These are phyloP conservation scores for Mesoligia furuncula DNA, from an alignment of 2,888 invertebrate genomes.

Conservation along the genomic window DNA sequence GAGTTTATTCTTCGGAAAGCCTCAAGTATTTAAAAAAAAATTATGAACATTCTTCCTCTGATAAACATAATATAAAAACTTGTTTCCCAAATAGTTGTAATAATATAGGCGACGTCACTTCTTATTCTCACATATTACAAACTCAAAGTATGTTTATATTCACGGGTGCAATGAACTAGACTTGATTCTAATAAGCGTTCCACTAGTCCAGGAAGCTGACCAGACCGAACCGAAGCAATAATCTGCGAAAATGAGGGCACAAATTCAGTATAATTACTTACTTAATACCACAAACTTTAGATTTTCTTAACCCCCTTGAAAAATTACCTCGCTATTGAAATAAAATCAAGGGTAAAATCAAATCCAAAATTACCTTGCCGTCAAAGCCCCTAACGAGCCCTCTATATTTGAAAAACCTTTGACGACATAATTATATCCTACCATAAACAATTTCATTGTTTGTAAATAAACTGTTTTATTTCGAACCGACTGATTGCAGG, in stretches of 20 bases:
- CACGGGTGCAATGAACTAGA: slow-evolving; percentile 34
- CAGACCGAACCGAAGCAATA: slow-evolving; percentile 24
- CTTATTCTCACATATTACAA: not conserved
- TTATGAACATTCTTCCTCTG: not conserved
- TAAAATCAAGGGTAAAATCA: slow-evolving; percentile 34
- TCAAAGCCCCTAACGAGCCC: slow-evolving; percentile 15
- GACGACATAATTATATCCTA: slow-evolving; percentile 51
- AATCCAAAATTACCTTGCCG: slow-evolving; percentile 5
- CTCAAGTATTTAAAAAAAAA: no score
- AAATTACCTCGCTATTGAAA: slow-evolving; percentile 33
- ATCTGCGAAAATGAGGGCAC: not conserved
- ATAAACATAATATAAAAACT: not conserved
- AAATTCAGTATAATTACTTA: slow-evolving; percentile 24
- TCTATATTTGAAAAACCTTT: slow-evolving; percentile 33
- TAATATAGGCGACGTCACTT: slow-evolving; percentile 5
- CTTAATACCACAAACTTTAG: slow-evolving; percentile 3
- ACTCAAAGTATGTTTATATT: slow-evolving; percentile 13
- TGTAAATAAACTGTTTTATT: slow-evolving; percentile 44
- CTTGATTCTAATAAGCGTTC: slow-evolving; percentile 9
- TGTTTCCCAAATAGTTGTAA: not conserved
- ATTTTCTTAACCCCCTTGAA: not conserved
- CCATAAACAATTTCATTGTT: slow-evolving; percentile 33
- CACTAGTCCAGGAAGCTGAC: not conserved
- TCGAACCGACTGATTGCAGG: slow-evolving; percentile 27
- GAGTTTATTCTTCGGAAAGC: not conserved